These are phyloP conservation scores for Drosophila quinaria DNA, from an alignment of 2,888 invertebrate species.

Conservation along the genomic window DNA sequence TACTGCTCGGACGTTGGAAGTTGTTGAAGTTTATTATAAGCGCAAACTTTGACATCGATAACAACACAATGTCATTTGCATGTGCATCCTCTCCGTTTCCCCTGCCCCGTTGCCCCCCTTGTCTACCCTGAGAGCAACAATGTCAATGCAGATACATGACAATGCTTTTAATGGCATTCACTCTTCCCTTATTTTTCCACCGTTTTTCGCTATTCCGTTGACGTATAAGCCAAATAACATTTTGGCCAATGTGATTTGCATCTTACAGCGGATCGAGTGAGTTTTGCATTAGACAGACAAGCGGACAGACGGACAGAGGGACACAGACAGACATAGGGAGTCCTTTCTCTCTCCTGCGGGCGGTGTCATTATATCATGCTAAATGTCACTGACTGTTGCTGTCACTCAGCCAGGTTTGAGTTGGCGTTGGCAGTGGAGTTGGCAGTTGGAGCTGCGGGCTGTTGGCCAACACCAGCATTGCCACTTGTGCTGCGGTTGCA, in stretches of 20 bases:
- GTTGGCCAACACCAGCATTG: conserved; percentile 49
- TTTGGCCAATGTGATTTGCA: conserved; percentile 73
- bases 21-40: conserved; percentile 74
- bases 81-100: conserved; percentile 27
- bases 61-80: conserved; percentile 78
- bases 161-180: conserved; percentile 68
- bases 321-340: background rate
- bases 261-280: conserved; percentile 66
- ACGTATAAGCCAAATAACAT: conserved; percentile 65
- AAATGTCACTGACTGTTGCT: conserved; percentile 78
- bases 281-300: conserved; percentile 44
- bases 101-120: background rate
- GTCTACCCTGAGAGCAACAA: background rate
- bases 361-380: conserved; percentile 81
- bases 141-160: conserved; percentile 59
- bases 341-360: conserved; percentile 54
- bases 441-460: conserved; percentile 52
- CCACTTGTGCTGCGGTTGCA: conserved; percentile 51
- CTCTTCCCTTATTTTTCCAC: conserved; percentile 29
- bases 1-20: conserved; percentile 30
- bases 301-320: background rate
- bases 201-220: conserved; percentile 6
- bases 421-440: background rate
- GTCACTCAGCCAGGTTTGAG: conserved; percentile 57
- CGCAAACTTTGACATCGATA: conserved; percentile 78